phyloP scores from a whole-genome alignment of 2,113 vertebrate species.

The mouse (Mus musculus) region DNA sequence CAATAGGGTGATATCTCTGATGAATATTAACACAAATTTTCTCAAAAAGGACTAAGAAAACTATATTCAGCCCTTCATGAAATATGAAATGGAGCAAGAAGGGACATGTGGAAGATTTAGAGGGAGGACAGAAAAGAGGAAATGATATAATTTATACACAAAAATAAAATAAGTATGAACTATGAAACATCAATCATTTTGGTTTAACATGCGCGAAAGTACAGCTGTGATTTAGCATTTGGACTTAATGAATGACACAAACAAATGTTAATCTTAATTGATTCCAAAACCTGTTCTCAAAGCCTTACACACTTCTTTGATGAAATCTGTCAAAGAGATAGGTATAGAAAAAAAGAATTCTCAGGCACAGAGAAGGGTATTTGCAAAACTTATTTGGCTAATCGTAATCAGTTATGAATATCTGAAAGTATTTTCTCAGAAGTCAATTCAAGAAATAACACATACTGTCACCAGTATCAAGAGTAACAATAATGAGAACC shows the following conservation, averaged over 20 bases:
- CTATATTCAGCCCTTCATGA: not conserved
- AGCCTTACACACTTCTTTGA: not conserved
- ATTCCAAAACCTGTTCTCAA: not conserved
- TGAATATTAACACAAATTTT: not conserved
- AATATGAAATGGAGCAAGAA: not conserved
- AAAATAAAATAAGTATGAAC: not conserved
- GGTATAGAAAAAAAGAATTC: not conserved
- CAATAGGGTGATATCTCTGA: not conserved
- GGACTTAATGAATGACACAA: not conserved
- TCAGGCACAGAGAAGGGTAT: not conserved
- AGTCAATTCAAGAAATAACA: not conserved
- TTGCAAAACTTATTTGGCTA: not conserved
- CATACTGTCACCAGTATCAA: rapidly evolving
- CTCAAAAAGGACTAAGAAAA: not conserved
- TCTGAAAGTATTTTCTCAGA: not conserved
- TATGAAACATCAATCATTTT: not conserved
- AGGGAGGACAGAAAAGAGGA: not conserved
- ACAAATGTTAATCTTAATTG: not conserved
- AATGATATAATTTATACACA: not conserved
- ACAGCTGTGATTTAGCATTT: not conserved
- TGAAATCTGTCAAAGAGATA: not conserved
- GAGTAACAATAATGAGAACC: not conserved
- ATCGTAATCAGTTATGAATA: not conserved
- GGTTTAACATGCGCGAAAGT: not conserved
- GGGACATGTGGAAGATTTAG: not conserved